phyloP scores from a whole-genome alignment of 1,140 invertebrate species.

The Nephotettix cincticeps region DNA sequence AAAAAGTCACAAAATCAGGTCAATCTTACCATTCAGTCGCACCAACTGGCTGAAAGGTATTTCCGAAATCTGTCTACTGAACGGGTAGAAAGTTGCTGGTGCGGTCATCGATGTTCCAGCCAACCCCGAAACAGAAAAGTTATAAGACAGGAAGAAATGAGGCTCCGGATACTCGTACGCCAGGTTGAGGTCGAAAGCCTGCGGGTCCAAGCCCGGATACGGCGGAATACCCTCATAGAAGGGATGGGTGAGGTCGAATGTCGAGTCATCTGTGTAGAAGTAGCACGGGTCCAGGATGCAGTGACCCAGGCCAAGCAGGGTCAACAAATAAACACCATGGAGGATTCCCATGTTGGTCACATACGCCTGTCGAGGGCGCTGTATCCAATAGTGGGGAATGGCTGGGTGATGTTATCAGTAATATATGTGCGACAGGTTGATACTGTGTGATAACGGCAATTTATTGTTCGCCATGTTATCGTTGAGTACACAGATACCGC shows the following conservation, averaged over 20 bases:
- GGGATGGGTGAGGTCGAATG: slow-evolving; percentile 3
- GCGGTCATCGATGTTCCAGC: slow-evolving; percentile 11
- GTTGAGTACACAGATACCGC: no score
- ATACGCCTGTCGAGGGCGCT: background rate
- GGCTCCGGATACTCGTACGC: slow-evolving; percentile 7
- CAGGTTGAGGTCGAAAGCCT: slow-evolving; percentile 10
- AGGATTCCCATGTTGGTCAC: slow-evolving; percentile 1
- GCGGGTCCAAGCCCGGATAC: background rate
- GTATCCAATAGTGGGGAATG: no score
- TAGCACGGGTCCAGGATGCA: slow-evolving; percentile 11
- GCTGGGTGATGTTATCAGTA: background rate
- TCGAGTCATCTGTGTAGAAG: background rate
- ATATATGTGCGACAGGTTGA: slow-evolving; percentile 3
- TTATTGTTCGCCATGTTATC: background rate
- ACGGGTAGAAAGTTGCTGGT: slow-evolving; percentile 6
- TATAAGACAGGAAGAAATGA: slow-evolving; percentile 9
- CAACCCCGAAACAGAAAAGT: slow-evolving; percentile 2
- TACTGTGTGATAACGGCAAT: background rate
- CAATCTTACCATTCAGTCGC: background rate
- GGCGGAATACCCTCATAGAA: slow-evolving; percentile 11
- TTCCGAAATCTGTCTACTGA: background rate
- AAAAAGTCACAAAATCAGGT: no score
- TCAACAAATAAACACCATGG: background rate
- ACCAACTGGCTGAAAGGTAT: slow-evolving; percentile 12
- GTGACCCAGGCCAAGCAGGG: background rate